Percentiles rank a stretch among this genome's conserved stretches.
Evolutionary conservation across 2,888 invertebrate genomes (phyloP).

Genomic region (Pinctada fucata): DNA sequence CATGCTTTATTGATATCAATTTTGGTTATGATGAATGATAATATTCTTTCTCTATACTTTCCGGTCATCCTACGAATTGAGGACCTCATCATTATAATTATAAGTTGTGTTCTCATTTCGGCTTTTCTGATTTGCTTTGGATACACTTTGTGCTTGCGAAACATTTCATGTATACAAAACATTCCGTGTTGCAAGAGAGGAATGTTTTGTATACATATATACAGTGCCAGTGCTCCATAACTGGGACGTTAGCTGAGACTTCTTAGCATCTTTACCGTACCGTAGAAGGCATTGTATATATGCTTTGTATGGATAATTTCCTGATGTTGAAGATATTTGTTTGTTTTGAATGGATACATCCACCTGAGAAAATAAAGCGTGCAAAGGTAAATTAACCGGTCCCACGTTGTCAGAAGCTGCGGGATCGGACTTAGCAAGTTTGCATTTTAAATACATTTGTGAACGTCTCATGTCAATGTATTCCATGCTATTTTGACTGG

Average conservation of each 20-base stretch:
- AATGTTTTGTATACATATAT: too few species aligned
- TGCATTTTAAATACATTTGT: not conserved
- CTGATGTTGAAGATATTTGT: conserved; percentile 28
- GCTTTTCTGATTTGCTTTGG: too few species aligned
- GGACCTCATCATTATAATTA: too few species aligned
- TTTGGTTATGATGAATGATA: too few species aligned
- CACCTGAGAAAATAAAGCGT: conserved; percentile 32
- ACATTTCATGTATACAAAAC: too few species aligned
- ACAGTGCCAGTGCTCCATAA: conserved; percentile 12
- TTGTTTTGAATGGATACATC: conserved; percentile 33
- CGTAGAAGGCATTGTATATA: conserved; percentile 31
- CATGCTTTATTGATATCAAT: too few species aligned
- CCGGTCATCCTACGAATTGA: too few species aligned
- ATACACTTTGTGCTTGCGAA: too few species aligned
- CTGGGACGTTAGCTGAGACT: conserved; percentile 19
- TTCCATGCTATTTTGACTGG: conserved; percentile 6
- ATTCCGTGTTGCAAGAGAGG: too few species aligned
- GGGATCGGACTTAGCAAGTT: not conserved
- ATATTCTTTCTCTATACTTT: too few species aligned
- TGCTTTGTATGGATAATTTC: conserved; percentile 38
- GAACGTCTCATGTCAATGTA: not conserved
- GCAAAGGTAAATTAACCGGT: conserved; percentile 21
- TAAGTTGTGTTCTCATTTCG: too few species aligned
- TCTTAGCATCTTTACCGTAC: conserved; percentile 24
- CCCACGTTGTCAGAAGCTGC: not conserved